Conservation (phyloP, 2,888 invertebrate genomes). For the Xestia rhomboidea region DNA sequence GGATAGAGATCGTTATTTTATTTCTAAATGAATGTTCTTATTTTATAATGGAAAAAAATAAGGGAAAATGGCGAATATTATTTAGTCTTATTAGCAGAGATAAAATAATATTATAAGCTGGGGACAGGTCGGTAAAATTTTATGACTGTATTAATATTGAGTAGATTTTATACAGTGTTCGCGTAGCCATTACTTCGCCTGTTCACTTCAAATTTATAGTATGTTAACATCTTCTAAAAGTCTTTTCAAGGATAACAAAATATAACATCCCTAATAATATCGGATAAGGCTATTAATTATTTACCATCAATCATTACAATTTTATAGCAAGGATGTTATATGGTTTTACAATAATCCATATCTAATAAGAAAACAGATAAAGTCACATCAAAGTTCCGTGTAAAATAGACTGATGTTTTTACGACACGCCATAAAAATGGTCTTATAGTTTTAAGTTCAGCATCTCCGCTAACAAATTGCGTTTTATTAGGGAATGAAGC, state of each 20-base stretch:
- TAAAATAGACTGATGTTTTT: slow-evolving; percentile 83
- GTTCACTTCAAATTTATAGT: slow-evolving; percentile 49
- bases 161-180: slow-evolving; percentile 31
- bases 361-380: slow-evolving; percentile 76
- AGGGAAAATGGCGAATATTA: neutral
- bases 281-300: slow-evolving; percentile 61
- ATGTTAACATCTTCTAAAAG: slow-evolving; percentile 36
- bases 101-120: slow-evolving; percentile 21
- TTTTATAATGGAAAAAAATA: neutral
- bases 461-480: slow-evolving; percentile 84
- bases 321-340: slow-evolving; percentile 71
- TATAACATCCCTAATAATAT: slow-evolving; percentile 41
- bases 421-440: slow-evolving; percentile 81
- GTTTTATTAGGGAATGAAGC: slow-evolving; percentile 84
- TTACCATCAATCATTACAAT: slow-evolving; percentile 74
- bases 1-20: neutral
- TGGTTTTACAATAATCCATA: slow-evolving; percentile 74
- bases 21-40: neutral
- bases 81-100: slow-evolving; percentile 16
- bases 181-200: slow-evolving; percentile 14
- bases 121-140: slow-evolving; percentile 14
- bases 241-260: slow-evolving; percentile 39
- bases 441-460: slow-evolving; percentile 84
- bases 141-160: slow-evolving; percentile 39
- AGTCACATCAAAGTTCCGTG: slow-evolving; percentile 80